phyloP scores from a whole-genome alignment of 2,797 vertebrate genomes.

The Lemur catta region DNA sequence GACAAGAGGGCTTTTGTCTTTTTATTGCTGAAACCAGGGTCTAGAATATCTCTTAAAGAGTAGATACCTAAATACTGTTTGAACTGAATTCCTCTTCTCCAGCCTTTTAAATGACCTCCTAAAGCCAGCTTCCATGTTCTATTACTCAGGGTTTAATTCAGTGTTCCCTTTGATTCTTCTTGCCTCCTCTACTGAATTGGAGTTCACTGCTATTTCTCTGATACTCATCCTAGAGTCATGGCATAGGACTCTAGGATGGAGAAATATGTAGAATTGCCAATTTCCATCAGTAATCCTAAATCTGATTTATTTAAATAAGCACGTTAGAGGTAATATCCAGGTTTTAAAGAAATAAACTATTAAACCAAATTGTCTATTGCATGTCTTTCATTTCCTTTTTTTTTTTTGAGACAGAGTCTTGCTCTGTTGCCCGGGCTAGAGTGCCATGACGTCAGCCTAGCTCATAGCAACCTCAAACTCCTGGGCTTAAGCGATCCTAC shows the following conservation, averaged over 20 bases:
- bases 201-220: neutral
- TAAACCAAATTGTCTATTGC: neutral
- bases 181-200: neutral
- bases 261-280: neutral
- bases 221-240: neutral
- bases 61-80: neutral
- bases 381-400: neutral
- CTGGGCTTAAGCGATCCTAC: no score
- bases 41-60: neutral
- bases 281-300: constrained; percentile 7
- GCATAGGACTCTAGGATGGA: neutral
- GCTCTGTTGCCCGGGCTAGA: no score
- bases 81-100: neutral
- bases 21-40: neutral
- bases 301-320: constrained; percentile 28
- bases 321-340: neutral
- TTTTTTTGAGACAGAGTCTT: no score
- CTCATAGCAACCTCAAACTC: no score
- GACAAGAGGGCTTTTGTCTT: neutral
- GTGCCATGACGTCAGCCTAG: no score
- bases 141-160: neutral
- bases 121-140: neutral
- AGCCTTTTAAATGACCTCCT: neutral
- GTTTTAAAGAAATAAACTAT: constrained; percentile 22
- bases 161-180: neutral